A percentile compares a stretch with the other conserved stretches of the same genome.
Conservation (phyloP, 2,797 vertebrate genomes). For the Falco novaeseelandiae region DNA sequence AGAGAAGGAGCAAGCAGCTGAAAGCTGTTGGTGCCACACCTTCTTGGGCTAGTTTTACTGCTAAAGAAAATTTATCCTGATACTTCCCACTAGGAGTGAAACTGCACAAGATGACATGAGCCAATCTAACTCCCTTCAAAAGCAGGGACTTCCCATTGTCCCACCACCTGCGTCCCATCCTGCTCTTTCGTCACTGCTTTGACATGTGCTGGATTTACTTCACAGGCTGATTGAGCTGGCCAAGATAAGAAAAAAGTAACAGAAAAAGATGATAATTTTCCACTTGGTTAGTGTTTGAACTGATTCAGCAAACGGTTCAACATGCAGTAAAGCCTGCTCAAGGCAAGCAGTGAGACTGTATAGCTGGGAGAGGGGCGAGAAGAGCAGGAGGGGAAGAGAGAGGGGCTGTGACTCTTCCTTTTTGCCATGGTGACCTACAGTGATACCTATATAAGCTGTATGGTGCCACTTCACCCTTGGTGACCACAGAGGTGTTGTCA, state of each 20-base stretch:
- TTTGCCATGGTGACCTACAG: accelerated
- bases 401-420: neutral
- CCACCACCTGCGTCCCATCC: neutral
- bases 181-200: neutral
- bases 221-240: neutral
- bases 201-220: neutral
- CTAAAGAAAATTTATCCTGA: neutral
- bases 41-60: neutral
- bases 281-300: neutral
- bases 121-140: neutral
- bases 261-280: neutral
- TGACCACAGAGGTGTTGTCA: neutral
- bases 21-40: neutral
- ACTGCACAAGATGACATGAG: neutral
- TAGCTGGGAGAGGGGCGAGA: neutral
- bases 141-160: neutral
- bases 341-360: neutral
- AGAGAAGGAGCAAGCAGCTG: neutral
- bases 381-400: neutral
- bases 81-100: neutral
- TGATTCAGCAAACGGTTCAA: neutral
- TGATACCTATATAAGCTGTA: neutral
- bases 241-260: neutral
- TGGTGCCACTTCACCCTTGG: neutral
- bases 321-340: neutral